Evolutionary conservation across 2,888 invertebrate genomes (phyloP), one percentile per base, ranked within the genome.

Genomic region (Drosophila rubida): DNA sequence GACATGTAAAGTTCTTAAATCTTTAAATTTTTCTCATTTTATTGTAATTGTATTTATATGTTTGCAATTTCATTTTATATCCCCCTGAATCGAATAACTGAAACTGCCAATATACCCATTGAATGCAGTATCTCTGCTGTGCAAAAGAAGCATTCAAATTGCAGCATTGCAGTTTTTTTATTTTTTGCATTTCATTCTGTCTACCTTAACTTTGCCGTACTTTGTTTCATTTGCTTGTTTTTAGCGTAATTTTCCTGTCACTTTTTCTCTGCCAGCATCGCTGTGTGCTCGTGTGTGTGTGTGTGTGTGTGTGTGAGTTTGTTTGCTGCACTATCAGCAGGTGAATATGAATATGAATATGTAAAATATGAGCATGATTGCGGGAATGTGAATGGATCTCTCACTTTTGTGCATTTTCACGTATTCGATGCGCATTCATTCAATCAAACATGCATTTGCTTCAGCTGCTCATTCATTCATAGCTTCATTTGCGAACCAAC

Each of bases 391-490:
- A 60, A 37, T 19, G 22, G 14, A 42, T 63, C 51, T 39, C 59
- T 50, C 37, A 32, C 64, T 39, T 48, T 58, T 49, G 35, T 61
- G 51, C 60, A 64, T 69, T 78, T 78, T 54, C 76, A 61, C 62
- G 63, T 68, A 71, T 77, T 67, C 76, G 64, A 64, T 63, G 63
- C 78, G 67, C 74, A 84, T 75, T 67, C 79, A 78, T 86, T 83
- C 86, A 83, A 82, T 82, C 82, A 82, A 82, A 83, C 75, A 73
- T 68, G 61, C 78, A 69, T 73, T 80, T 71, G 66, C 67, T 61
- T 77, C 72, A 73, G 60, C 72, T 75, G 69, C 46, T 60, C 77
- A 66, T 65, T 80, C 86, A 76, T 72, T 75, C 78, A 76, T 76
- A 70, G 61, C 68, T 75, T 78, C 60, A 75, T 80, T 82, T 82